Percentiles rank a stretch among this genome's conserved stretches.
Conservation (phyloP, 1,140 invertebrate genomes). For the Agrypnia vestita region DNA sequence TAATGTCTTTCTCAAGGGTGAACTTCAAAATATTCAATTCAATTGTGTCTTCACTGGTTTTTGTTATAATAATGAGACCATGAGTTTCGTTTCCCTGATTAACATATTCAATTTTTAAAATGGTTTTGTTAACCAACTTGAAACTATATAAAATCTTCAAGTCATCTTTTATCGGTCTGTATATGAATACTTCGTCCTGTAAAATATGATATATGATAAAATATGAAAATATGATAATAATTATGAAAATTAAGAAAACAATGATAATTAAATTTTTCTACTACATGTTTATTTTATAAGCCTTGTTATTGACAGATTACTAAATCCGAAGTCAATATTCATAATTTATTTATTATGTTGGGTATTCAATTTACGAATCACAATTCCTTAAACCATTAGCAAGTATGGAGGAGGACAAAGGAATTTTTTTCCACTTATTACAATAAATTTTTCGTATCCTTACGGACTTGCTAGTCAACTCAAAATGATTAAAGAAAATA, state of each 20-base stretch:
- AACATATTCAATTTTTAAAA: slow-evolving; percentile 47
- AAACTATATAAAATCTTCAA: slow-evolving; percentile 35
- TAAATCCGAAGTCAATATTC: too few relatives aligned
- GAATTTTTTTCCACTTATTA: too few relatives aligned
- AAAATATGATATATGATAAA: not conserved
- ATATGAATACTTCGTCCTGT: slow-evolving; percentile 37
- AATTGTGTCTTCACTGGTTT: not conserved
- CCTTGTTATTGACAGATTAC: too few relatives aligned
- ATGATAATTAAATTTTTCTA: not conserved
- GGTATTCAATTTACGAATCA: too few relatives aligned
- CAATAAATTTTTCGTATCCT: too few relatives aligned
- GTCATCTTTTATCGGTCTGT: slow-evolving; percentile 37
- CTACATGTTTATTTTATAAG: not conserved
- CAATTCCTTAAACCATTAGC: too few relatives aligned
- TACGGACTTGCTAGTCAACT: too few relatives aligned
- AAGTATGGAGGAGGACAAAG: too few relatives aligned
- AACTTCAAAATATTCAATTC: slow-evolving; percentile 12
- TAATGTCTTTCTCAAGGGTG: not conserved
- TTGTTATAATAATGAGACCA: slow-evolving; percentile 38
- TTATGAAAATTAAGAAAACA: too few relatives aligned
- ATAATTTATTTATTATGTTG: slow-evolving; percentile 22
- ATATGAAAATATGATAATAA: too few relatives aligned
- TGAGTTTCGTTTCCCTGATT: slow-evolving; percentile 30
- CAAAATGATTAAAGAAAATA: too few relatives aligned
- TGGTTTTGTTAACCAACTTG: slow-evolving; percentile 10